Percentiles rank a stretch among this genome's conserved stretches.
These are phyloP conservation scores for Enteromius mattozi DNA, from an alignment of 2,797 vertebrate genomes.

Conservation along the genomic window DNA sequence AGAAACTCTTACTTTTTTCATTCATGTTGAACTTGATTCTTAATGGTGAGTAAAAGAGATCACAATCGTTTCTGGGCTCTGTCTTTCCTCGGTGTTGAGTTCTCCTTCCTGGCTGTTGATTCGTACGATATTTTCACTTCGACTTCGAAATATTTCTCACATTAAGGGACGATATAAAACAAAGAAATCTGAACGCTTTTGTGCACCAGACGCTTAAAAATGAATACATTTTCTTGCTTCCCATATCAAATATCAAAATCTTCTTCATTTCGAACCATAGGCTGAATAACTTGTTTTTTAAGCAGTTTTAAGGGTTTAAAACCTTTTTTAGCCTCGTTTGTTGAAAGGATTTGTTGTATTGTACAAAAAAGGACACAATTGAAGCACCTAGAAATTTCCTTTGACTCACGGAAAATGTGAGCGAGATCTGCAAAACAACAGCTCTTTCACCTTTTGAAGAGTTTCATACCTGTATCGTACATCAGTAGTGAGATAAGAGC, in stretches of 20 bases:
- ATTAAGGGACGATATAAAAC: background rate
- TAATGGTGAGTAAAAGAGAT: slow-evolving; percentile 18
- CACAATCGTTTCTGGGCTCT: background rate
- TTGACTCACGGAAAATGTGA: slow-evolving; percentile 52
- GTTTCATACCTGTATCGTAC: background rate
- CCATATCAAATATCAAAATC: background rate
- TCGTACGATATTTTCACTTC: background rate
- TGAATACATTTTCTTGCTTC: too few relatives aligned
- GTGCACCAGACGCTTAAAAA: too few relatives aligned
- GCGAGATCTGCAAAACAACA: slow-evolving; percentile 20
- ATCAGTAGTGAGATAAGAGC: background rate
- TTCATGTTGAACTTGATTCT: background rate
- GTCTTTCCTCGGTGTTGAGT: background rate
- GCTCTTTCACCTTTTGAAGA: background rate
- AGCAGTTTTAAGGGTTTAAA: background rate
- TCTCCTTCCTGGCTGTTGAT: background rate
- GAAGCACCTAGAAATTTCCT: slow-evolving; percentile 18
- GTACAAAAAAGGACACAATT: background rate
- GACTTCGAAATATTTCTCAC: background rate
- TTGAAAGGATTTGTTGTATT: background rate
- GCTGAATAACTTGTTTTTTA: background rate
- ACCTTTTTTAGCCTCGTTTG: background rate
- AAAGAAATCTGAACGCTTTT: background rate
- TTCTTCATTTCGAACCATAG: background rate
- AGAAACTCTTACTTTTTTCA: slow-evolving; percentile 16